A percentile compares a stretch with the other conserved stretches of the same genome.
phyloP scores from a whole-genome alignment of 2,113 vertebrate species.

The Phocoena phocoena region DNA sequence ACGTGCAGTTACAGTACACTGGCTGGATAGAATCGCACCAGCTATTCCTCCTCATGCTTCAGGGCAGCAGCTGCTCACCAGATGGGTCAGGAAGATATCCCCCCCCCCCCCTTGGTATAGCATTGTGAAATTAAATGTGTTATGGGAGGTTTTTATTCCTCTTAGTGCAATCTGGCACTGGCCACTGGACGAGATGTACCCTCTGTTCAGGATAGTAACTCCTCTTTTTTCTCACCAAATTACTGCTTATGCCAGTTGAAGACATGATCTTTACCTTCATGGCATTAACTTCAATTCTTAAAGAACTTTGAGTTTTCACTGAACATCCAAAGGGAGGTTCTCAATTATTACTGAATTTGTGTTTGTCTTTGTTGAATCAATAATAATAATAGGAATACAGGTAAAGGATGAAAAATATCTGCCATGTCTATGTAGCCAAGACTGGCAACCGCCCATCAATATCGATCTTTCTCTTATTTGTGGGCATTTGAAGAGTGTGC shows the following conservation, averaged over 20 bases:
- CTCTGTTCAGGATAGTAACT: not conserved
- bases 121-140: constrained; percentile 57
- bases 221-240: not conserved
- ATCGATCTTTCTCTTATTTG: not conserved
- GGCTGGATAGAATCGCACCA: not conserved
- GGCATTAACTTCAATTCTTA: not conserved
- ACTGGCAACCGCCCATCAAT: not conserved
- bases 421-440: not conserved
- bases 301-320: not conserved
- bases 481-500: not conserved
- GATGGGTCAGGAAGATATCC: constrained; percentile 62
- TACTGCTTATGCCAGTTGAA: not conserved
- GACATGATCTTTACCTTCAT: not conserved
- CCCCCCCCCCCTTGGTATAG: not conserved
- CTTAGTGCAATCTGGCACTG: constrained; percentile 55
- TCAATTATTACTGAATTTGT: not conserved
- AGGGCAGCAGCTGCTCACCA: constrained; percentile 45
- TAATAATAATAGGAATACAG: not conserved
- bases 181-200: not conserved
- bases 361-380: not conserved
- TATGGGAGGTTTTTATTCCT: constrained; percentile 59
- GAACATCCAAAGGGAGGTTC: not conserved
- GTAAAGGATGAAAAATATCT: not conserved
- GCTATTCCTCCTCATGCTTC: constrained; percentile 32
- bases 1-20: not conserved